Conservation (phyloP, 1,140 invertebrate species). For the Mamestra configurata region DNA sequence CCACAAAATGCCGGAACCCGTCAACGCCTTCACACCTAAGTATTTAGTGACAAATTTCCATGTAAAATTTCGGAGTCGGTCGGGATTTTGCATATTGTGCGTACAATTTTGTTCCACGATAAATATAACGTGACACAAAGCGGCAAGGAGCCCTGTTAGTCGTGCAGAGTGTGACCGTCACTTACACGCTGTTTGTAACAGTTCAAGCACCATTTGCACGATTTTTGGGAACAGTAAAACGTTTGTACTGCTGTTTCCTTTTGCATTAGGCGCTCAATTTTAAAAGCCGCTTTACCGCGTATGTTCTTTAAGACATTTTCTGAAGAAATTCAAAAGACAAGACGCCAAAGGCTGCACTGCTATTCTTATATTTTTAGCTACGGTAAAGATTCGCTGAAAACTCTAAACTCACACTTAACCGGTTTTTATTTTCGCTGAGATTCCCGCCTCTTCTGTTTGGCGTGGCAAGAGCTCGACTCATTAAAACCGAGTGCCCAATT, state of each 20-base stretch:
- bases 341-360: neutral
- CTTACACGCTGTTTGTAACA: constrained; percentile 11
- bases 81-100: constrained; percentile 24
- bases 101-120: constrained; percentile 12
- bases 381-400: constrained; percentile 16
- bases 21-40: constrained; percentile 31
- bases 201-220: neutral
- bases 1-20: constrained; percentile 29
- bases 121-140: constrained; percentile 17
- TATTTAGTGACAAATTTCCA: constrained; percentile 47
- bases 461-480: constrained; percentile 35
- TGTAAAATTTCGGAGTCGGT: constrained; percentile 34
- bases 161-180: neutral
- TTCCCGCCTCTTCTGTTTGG: constrained; percentile 34
- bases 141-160: neutral
- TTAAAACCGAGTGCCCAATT: constrained; percentile 47
- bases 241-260: neutral
- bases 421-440: constrained; percentile 32
- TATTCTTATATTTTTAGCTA: constrained; percentile 2
- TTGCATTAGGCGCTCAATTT: neutral
- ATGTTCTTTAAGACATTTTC: constrained; percentile 8
- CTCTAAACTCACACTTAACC: constrained; percentile 27
- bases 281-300: neutral
- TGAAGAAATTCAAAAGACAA: constrained; percentile 2
- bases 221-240: neutral